phyloP scores from a whole-genome alignment of 2,113 vertebrate genomes.

The Crotalus viridis region DNA sequence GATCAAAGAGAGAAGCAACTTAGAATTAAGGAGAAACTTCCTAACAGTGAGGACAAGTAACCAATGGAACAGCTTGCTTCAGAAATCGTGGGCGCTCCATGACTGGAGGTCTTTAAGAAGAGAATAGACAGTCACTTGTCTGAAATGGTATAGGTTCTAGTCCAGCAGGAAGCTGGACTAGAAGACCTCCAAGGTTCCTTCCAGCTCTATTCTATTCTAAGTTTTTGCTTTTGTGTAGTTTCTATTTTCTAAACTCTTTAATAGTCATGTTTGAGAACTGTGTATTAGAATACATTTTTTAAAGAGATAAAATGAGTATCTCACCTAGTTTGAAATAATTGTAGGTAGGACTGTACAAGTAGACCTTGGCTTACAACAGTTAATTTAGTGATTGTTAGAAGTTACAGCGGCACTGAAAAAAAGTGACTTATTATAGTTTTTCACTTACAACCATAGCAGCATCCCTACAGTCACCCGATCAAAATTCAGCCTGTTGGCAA shows the following conservation, averaged over 20 bases:
- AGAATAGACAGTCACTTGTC: too few species aligned
- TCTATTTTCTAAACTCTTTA: neutral
- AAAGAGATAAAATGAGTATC: neutral
- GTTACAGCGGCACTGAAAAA: neutral
- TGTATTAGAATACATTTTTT: neutral
- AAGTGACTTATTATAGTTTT: neutral
- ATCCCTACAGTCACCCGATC: neutral
- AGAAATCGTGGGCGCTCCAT: too few species aligned
- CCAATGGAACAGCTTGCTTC: too few species aligned
- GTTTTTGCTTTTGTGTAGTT: neutral
- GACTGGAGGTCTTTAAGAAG: too few species aligned
- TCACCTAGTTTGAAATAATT: neutral
- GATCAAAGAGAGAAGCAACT: too few species aligned
- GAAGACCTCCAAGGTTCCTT: too few species aligned
- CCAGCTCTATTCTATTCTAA: too few species aligned
- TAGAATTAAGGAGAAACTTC: too few species aligned
- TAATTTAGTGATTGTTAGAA: neutral
- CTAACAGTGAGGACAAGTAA: too few species aligned
- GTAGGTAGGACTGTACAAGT: neutral
- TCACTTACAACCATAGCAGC: neutral
- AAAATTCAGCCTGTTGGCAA: neutral
- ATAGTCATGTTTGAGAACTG: neutral
- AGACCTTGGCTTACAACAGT: neutral
- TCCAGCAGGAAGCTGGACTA: too few species aligned
- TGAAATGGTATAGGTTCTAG: too few species aligned